phyloP scores from a whole-genome alignment of 2,888 invertebrate genomes.

The Calameuta filiformis region DNA sequence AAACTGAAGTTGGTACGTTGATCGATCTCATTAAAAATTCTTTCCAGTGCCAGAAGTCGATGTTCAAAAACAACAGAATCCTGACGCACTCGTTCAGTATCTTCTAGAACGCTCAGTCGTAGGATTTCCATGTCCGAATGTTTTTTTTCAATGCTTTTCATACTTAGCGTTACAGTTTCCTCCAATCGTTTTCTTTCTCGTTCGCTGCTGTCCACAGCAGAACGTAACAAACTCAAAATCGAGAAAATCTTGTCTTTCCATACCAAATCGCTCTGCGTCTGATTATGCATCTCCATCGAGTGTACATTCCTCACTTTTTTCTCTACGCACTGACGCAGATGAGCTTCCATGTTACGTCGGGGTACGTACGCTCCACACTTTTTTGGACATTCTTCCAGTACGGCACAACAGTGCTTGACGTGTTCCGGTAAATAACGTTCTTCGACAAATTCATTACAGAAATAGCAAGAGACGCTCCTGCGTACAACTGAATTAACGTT shows the following conservation, averaged over 20 bases:
- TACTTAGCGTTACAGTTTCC: slow-evolving; percentile 32
- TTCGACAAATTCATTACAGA: slow-evolving; percentile 53
- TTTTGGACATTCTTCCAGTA: slow-evolving; percentile 77
- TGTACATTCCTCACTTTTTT: slow-evolving; percentile 38
- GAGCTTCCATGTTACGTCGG: slow-evolving; percentile 72
- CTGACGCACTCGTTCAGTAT: slow-evolving; percentile 27
- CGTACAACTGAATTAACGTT: slow-evolving; percentile 30
- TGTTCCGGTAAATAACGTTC: slow-evolving; percentile 68
- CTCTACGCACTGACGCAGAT: slow-evolving; percentile 63
- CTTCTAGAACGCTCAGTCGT: slow-evolving; percentile 34
- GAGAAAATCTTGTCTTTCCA: slow-evolving; percentile 50
- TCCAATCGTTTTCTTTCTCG: slow-evolving; percentile 39
- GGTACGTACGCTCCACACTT: slow-evolving; percentile 79
- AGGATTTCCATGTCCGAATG: slow-evolving; percentile 40
- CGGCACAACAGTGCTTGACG: slow-evolving; percentile 76
- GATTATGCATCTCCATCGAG: neutral
- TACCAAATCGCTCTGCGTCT: slow-evolving; percentile 43
- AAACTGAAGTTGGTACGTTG: slow-evolving; percentile 34
- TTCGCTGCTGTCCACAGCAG: slow-evolving; percentile 41
- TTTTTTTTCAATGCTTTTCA: slow-evolving; percentile 32
- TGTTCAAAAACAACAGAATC: slow-evolving; percentile 19
- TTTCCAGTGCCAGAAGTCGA: slow-evolving; percentile 38
- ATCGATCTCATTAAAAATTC: slow-evolving; percentile 33
- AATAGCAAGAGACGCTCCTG: slow-evolving; percentile 52
- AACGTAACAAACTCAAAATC: slow-evolving; percentile 41